Percentiles rank a stretch among this genome's conserved stretches.
These are phyloP conservation scores for Lamellibrachia columna DNA, from an alignment of 2,888 invertebrate species.

Conservation along the genomic window DNA sequence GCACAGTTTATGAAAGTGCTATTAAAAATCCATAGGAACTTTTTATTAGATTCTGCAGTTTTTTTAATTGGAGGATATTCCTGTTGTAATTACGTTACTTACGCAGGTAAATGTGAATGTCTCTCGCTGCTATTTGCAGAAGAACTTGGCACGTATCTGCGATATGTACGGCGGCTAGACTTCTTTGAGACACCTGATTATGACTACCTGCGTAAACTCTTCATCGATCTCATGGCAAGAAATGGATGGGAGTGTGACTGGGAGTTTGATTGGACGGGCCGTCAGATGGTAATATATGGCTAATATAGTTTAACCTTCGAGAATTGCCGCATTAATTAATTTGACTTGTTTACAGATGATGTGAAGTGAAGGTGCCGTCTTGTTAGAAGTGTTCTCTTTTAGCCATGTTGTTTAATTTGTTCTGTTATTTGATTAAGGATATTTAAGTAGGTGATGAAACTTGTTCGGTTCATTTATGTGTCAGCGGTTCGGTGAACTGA, in stretches of 20 bases:
- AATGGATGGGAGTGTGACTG: conserved; percentile 63
- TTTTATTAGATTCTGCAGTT: not conserved
- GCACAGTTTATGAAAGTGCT: no score
- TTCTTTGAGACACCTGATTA: conserved; percentile 99
- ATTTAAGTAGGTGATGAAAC: not conserved
- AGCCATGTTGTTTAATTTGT: not conserved
- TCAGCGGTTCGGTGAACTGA: not conserved
- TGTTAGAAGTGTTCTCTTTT: not conserved
- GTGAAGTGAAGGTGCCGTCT: not conserved
- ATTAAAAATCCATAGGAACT: not conserved
- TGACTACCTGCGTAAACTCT: conserved; percentile 95
- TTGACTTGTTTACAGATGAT: not conserved
- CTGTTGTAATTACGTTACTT: not conserved
- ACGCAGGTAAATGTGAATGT: not conserved
- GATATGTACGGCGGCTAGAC: conserved; percentile 95
- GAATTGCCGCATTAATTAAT: not conserved
- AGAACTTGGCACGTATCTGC: conserved; percentile 96
- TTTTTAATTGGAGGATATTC: not conserved
- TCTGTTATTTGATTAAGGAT: not conserved
- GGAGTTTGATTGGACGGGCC: conserved; percentile 65
- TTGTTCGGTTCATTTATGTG: not conserved
- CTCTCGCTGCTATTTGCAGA: conserved; percentile 73
- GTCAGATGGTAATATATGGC: conserved; percentile 40
- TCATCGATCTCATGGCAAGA: conserved; percentile 72
- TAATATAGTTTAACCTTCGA: not conserved